Conservation (phyloP, 1,140 invertebrate species). For the Bombus sibiricus region DNA sequence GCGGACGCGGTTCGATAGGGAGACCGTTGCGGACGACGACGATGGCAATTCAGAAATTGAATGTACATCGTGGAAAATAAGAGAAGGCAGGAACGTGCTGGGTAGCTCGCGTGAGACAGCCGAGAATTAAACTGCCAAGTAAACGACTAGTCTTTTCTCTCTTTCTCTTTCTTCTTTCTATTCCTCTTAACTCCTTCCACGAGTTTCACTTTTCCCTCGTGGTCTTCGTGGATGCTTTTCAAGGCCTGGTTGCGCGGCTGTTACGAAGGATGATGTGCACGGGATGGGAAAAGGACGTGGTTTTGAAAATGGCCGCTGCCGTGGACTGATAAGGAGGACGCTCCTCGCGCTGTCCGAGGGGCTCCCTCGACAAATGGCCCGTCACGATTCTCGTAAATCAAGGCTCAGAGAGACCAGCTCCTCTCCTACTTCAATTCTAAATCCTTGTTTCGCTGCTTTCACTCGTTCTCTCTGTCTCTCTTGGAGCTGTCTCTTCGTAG, state of each 20-base stretch:
- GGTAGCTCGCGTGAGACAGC: background rate
- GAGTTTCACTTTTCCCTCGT: background rate
- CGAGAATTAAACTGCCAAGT: slow-evolving; percentile 46
- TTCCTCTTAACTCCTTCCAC: background rate
- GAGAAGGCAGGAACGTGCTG: background rate
- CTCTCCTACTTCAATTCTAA: slow-evolving; percentile 41
- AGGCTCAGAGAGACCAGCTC: slow-evolving; percentile 61
- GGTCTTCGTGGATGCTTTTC: background rate
- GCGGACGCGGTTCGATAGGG: slow-evolving; percentile 14
- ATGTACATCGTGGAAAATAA: background rate
- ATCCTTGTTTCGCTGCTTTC: slow-evolving; percentile 52
- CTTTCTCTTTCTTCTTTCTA: background rate
- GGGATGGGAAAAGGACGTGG: slow-evolving; percentile 59
- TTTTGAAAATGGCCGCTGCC: slow-evolving; percentile 79
- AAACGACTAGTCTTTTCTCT: slow-evolving; percentile 11
- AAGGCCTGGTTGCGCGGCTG: background rate
- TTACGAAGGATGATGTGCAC: slow-evolving; percentile 29
- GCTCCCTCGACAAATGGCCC: slow-evolving; percentile 80
- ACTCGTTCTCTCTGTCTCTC: background rate
- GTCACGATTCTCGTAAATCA: slow-evolving; percentile 82
- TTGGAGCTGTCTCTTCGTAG: slow-evolving; percentile 22
- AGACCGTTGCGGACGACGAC: slow-evolving; percentile 1
- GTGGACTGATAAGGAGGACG: slow-evolving; percentile 75
- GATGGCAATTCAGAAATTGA: slow-evolving; percentile 44
- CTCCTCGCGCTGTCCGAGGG: slow-evolving; percentile 73